Evolutionary conservation across 2,113 vertebrate species (phyloP).

Genomic region (Pitta sordida): DNA sequence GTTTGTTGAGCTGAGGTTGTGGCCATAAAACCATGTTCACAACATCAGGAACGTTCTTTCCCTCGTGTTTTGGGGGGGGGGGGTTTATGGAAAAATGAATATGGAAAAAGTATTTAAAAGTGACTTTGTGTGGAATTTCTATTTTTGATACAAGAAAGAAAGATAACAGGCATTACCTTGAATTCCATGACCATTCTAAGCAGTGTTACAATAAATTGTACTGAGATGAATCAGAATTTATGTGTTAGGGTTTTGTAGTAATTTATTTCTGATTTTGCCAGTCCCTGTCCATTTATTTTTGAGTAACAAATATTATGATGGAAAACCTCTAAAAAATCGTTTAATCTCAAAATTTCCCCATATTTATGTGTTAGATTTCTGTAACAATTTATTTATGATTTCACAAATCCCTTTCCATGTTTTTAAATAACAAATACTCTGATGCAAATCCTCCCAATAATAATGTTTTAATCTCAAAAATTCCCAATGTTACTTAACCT

Average conservation of each 20-base stretch:
- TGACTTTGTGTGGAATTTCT: accelerated
- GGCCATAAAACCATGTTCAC: not conserved
- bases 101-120: not conserved
- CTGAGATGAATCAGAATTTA: not conserved
- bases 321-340: not conserved
- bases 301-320: not conserved
- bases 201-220: accelerated
- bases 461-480: not conserved
- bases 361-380: not conserved
- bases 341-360: not conserved
- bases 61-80: too few relatives aligned
- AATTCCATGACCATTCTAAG: not conserved
- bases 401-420: not conserved
- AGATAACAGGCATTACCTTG: not conserved
- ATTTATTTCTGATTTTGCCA: not conserved
- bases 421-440: not conserved
- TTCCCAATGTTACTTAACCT: not conserved
- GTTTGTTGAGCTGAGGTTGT: not conserved
- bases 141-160: not conserved
- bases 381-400: not conserved
- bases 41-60: not conserved
- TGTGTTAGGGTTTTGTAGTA: not conserved
- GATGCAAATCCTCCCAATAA: not conserved
- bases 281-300: too few relatives aligned
- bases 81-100: not conserved